These are phyloP conservation scores for Muscicapa comitata DNA, from an alignment of 2,797 vertebrate genomes.

Conservation along the genomic window DNA sequence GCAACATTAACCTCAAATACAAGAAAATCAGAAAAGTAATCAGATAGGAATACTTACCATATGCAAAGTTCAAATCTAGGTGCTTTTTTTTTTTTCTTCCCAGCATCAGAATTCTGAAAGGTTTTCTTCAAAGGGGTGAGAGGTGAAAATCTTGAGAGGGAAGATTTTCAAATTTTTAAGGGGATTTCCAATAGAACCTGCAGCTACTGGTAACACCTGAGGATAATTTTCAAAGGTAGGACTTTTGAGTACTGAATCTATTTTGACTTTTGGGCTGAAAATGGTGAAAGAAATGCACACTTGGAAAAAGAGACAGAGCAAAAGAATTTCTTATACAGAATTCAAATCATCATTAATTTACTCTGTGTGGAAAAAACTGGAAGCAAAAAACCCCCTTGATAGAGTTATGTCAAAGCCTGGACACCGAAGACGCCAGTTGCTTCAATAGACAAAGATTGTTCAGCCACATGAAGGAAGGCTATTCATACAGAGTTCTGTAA, in stretches of 20 bases:
- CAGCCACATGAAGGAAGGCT: neutral
- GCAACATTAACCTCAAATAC: neutral
- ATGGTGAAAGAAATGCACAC: neutral
- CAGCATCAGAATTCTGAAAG: neutral
- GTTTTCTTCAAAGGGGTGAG: neutral
- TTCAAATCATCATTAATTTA: neutral
- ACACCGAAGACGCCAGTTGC: neutral
- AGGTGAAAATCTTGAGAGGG: neutral
- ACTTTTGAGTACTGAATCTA: neutral
- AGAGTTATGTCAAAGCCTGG: neutral
- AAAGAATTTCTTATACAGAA: neutral
- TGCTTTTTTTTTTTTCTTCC: neutral
- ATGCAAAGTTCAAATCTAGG: neutral
- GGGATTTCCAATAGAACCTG: neutral
- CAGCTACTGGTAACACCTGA: neutral
- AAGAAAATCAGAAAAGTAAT: slow-evolving; percentile 15
- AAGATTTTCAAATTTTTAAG: neutral
- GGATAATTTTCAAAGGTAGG: neutral
- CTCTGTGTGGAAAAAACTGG: neutral
- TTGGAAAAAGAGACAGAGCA: neutral
- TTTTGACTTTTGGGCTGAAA: neutral
- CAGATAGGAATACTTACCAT: neutral
- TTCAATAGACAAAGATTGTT: neutral
- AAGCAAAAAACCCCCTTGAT: neutral
- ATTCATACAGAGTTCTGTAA: neutral